These are phyloP conservation scores for Eueides isabella DNA, from an alignment of 1,140 invertebrate species.

Conservation along the genomic window DNA sequence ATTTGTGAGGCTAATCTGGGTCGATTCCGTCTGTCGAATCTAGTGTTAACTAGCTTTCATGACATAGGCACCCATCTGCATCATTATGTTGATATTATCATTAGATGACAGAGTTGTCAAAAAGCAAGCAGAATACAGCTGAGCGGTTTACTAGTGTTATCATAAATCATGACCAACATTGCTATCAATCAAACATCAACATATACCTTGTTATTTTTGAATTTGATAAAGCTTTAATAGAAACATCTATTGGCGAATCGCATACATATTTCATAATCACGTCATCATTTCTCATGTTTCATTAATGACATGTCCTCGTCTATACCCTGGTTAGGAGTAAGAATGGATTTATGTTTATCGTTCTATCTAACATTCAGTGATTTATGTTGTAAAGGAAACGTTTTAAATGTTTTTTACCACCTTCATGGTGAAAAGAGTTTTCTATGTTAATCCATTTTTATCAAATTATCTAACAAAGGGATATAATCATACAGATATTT, in stretches of 20 bases:
- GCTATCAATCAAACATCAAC: neutral
- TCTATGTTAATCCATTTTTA: neutral
- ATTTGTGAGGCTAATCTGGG: too few species aligned
- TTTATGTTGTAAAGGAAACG: constrained; percentile 16
- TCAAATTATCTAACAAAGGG: neutral
- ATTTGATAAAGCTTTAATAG: constrained; percentile 10
- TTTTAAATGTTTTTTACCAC: too few species aligned
- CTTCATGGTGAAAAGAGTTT: neutral
- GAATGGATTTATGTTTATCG: constrained; percentile 25
- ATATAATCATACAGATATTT: too few species aligned
- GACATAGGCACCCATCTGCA: too few species aligned
- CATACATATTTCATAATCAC: constrained; percentile 34
- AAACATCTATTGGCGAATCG: constrained; percentile 13
- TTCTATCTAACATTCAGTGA: constrained; percentile 19
- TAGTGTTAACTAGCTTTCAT: too few species aligned
- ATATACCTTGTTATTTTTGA: neutral
- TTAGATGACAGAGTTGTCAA: neutral
- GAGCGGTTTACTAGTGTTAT: neutral
- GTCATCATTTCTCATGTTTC: constrained; percentile 35
- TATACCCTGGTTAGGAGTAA: constrained; percentile 24
- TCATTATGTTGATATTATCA: neutral
- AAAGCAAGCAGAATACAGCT: neutral
- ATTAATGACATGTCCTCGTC: constrained; percentile 29
- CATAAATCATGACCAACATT: neutral
- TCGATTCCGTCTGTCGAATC: too few species aligned